These are phyloP conservation scores for Yponomeuta plumbellus DNA, from an alignment of 2,888 invertebrate genomes.

Conservation along the genomic window DNA sequence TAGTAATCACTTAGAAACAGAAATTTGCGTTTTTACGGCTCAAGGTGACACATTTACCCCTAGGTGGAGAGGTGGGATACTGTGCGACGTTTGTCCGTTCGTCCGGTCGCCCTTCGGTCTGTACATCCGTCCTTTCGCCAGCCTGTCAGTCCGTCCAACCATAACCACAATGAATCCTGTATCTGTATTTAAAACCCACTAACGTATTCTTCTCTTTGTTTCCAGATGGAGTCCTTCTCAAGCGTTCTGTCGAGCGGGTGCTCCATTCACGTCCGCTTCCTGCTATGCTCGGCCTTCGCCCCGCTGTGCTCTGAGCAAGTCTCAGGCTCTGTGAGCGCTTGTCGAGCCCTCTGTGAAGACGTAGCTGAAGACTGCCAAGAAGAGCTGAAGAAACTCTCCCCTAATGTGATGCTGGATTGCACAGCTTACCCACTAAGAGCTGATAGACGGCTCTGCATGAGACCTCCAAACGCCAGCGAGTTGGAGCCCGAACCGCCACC, in stretches of 20 bases:
- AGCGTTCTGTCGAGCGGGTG: constrained; percentile 87
- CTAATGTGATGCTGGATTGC: constrained; percentile 85
- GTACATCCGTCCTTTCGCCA: no score
- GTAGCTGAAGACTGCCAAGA: constrained; percentile 84
- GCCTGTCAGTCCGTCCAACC: no score
- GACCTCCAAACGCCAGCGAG: constrained; percentile 73
- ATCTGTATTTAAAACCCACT: no score
- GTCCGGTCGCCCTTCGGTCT: no score
- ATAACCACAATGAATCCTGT: no score
- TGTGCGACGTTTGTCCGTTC: no score
- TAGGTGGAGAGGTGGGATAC: no score
- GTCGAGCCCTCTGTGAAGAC: constrained; percentile 89
- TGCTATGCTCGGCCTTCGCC: constrained; percentile 92
- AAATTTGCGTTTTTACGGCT: no score
- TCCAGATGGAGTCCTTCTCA: constrained; percentile 83
- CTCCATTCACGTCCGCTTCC: constrained; percentile 87
- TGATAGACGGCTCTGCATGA: constrained; percentile 85
- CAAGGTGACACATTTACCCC: no score
- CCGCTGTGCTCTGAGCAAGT: constrained; percentile 94
- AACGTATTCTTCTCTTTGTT: constrained; percentile 35
- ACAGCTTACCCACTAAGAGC: constrained; percentile 85
- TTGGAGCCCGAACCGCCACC: constrained; percentile 60
- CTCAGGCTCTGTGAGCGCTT: constrained; percentile 89
- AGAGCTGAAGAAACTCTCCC: constrained; percentile 82
- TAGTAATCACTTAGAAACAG: no score